A percentile compares a stretch with the other conserved stretches of the same genome.
Evolutionary conservation across 2,888 invertebrate genomes (phyloP).

Genomic region (Idaea straminata): DNA sequence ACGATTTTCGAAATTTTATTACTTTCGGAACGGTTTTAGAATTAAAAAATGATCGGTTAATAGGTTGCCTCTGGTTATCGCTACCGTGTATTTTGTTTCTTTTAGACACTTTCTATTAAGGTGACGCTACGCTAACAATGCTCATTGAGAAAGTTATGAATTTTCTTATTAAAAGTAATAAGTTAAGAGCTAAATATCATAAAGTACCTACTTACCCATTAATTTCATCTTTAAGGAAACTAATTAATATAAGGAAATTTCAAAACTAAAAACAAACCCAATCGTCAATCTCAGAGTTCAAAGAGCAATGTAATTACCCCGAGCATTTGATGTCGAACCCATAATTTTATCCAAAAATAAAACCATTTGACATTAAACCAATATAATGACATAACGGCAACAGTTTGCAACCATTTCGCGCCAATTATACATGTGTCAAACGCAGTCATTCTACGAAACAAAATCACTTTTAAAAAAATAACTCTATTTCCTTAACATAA

Average conservation of each 20-base stretch:
- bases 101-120: background rate
- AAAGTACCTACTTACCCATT: too few relatives aligned
- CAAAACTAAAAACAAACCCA: background rate
- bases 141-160: background rate
- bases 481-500: conserved; percentile 25
- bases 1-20: background rate
- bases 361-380: conserved; percentile 20
- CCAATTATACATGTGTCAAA: conserved; percentile 74
- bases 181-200: too few relatives aligned
- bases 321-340: conserved; percentile 9
- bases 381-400: conserved; percentile 39
- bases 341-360: conserved; percentile 23
- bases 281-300: conserved; percentile 3
- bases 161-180: too few relatives aligned
- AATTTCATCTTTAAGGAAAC: too few relatives aligned
- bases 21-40: background rate
- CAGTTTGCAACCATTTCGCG: conserved; percentile 70
- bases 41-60: background rate
- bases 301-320: conserved; percentile 6
- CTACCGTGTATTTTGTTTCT: background rate
- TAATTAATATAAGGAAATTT: background rate
- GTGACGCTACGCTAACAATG: background rate
- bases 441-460: conserved; percentile 46
- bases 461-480: conserved; percentile 21
- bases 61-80: background rate